Evolutionary conservation across 2,113 vertebrate genomes (phyloP).

Genomic region (Helogale parvula): DNA sequence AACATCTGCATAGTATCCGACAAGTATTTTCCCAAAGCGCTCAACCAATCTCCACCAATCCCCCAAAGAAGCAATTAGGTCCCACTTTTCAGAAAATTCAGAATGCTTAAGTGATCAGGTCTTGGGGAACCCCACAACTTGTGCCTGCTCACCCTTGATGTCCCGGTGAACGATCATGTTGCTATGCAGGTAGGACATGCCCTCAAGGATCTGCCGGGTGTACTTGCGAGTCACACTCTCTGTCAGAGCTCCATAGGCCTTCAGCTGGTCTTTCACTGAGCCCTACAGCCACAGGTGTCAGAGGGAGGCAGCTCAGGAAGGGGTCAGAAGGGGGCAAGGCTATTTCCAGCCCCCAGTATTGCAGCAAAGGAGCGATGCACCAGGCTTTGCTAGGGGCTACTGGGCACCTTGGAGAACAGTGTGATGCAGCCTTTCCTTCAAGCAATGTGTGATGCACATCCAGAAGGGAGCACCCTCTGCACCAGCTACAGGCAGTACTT

Average conservation of each 20-base stretch:
- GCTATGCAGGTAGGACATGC: conserved; percentile 97
- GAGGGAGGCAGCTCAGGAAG: neutral
- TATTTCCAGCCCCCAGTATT: neutral
- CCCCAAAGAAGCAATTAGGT: neutral
- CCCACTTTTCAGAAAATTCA: neutral
- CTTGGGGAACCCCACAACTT: neutral
- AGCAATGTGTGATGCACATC: neutral
- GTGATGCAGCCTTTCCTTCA: neutral
- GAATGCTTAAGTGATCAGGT: neutral
- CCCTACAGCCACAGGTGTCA: conserved; percentile 86
- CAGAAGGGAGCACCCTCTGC: neutral
- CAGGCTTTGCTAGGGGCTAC: neutral
- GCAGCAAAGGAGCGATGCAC: neutral
- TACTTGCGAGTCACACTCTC: conserved; percentile 97
- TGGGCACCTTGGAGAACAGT: neutral
- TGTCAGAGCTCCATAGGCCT: conserved; percentile 95
- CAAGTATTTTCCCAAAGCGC: neutral
- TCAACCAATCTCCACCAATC: neutral
- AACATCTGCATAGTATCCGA: neutral
- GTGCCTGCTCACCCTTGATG: conserved; percentile 92
- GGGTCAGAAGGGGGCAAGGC: neutral
- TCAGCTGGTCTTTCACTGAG: conserved; percentile 97
- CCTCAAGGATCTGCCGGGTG: conserved; percentile 96
- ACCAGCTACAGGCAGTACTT: neutral
- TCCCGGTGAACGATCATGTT: conserved; percentile 99